Conservation (phyloP, 1,140 invertebrate genomes). For the Zelostemma sp. region DNA sequence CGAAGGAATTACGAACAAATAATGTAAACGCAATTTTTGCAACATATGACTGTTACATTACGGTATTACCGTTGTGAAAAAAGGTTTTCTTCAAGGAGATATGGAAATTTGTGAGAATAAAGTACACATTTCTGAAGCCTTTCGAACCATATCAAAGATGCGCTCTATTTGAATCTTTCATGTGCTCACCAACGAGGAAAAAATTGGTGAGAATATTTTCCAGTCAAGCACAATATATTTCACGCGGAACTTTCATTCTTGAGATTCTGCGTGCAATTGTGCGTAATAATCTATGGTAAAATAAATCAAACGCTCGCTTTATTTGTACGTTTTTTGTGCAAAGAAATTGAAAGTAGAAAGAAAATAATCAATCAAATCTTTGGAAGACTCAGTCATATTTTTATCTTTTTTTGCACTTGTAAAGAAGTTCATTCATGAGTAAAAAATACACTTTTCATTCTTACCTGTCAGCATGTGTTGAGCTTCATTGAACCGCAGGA, state of each 20-base stretch:
- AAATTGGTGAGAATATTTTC: slow-evolving; percentile 21
- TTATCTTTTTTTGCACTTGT: too few relatives aligned
- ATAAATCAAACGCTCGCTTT: too few relatives aligned
- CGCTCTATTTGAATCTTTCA: slow-evolving; percentile 38
- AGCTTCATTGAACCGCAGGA: slow-evolving; percentile 5
- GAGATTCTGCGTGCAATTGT: background rate
- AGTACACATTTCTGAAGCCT: slow-evolving; percentile 30
- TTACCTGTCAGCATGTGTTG: slow-evolving; percentile 29
- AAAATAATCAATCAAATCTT: too few relatives aligned
- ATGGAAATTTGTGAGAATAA: slow-evolving; percentile 37
- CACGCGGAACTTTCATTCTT: slow-evolving; percentile 4
- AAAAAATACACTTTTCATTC: slow-evolving; percentile 4
- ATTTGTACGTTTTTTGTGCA: too few relatives aligned
- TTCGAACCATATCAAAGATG: slow-evolving; percentile 33
- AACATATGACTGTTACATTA: background rate
- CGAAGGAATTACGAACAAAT: too few relatives aligned
- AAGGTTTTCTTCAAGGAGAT: slow-evolving; percentile 7
- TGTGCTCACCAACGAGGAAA: slow-evolving; percentile 13
- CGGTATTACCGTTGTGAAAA: background rate
- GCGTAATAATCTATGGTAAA: background rate
- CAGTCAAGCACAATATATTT: background rate
- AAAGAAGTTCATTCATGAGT: too few relatives aligned
- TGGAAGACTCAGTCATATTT: too few relatives aligned
- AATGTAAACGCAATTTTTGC: background rate
- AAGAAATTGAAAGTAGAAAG: too few relatives aligned